A percentile compares a stretch with the other conserved stretches of the same genome.
phyloP scores from a whole-genome alignment of 2,797 vertebrate genomes.

The Rhabdophis nuchalis region DNA sequence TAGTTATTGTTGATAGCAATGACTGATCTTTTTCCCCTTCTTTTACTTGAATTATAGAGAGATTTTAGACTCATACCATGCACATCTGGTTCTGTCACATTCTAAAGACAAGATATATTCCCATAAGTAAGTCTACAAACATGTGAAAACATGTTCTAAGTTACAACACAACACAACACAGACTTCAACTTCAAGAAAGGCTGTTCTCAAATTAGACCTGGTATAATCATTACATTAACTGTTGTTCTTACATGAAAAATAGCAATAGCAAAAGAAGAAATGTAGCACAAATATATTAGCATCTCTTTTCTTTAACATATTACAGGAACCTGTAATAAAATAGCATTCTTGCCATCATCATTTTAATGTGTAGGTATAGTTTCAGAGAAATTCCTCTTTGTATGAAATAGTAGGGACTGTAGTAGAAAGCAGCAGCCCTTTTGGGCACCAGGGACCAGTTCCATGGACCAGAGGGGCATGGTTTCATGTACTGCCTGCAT shows the following conservation, averaged over 20 bases:
- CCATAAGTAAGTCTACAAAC: slow-evolving; percentile 50
- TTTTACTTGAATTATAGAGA: slow-evolving; percentile 46
- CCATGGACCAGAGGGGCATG: no score
- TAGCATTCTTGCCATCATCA: neutral
- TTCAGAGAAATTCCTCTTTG: neutral
- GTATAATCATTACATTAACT: slow-evolving; percentile 46
- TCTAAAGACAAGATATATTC: slow-evolving; percentile 44
- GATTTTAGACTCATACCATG: slow-evolving; percentile 43
- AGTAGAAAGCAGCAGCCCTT: no score
- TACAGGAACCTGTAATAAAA: neutral
- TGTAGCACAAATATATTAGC: slow-evolving; percentile 35
- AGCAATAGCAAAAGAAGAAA: slow-evolving; percentile 34
- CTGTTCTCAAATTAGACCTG: slow-evolving; percentile 58
- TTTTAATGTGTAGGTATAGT: neutral
- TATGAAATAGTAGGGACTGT: neutral
- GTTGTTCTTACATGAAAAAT: slow-evolving; percentile 47
- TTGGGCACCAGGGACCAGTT: neutral
- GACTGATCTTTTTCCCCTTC: slow-evolving; percentile 45
- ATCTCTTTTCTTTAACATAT: slow-evolving; percentile 16
- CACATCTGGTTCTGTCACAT: slow-evolving; percentile 50
- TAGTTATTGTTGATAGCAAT: slow-evolving; percentile 41
- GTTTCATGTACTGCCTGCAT: neutral
- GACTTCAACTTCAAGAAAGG: slow-evolving; percentile 58
- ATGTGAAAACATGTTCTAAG: slow-evolving; percentile 64
- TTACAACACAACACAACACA: slow-evolving; percentile 58